Base-by-base conservation (phyloP, 2,113 vertebrate genomes). In the Syngnathus floridae region DNA sequence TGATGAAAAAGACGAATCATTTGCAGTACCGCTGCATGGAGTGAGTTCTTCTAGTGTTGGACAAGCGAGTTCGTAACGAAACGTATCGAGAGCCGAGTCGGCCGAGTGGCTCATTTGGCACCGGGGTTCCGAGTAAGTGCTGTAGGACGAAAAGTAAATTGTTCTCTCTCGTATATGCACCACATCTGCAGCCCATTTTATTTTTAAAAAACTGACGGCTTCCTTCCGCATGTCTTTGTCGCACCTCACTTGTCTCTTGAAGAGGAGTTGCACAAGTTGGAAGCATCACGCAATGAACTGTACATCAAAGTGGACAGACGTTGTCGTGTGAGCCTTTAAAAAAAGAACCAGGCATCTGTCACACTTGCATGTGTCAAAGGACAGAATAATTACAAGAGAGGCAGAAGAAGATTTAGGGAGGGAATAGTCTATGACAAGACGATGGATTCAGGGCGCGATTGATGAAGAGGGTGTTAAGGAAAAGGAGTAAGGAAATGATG, bases 401-500 rank as follows among this genome's bases (percentile, higher is more conserved):
- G 55, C n/a, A 38, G 70, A 17, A 22, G 46, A 57, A 60, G 72
- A 64, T 49, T 26, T 56, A 5, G 66, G n/a, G 66, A 69, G 67
- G 67, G 71, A 80, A 65, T 62, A 13, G 59, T 62, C 69, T 66
- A 71, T 59, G 64, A 77, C 71, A 13, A 62, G 60, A 70, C 65
- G 78, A 74, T 52, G 31, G 65, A 77, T 55, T 51, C 45, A 69
- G 43, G 45, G 63, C 49, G 63, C 72, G 65, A 75, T 73, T 49
- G 72, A 77, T 76, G 49, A 59, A 65, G 63, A 71, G 56, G n/a
- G 71, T 51, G 63, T 78, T 74, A 63, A 22, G 64, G 67, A 55
- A 21, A 77, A 36, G 55, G 65, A 75, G 69, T 70, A 72, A 19
- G 67, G 62, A 59, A 63, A 66, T 72, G 78, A 79, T 72, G 77